Evolutionary conservation across 2,888 invertebrate species (phyloP), one percentile per base, ranked within the genome.

Genomic region (Nysson spinosus): DNA sequence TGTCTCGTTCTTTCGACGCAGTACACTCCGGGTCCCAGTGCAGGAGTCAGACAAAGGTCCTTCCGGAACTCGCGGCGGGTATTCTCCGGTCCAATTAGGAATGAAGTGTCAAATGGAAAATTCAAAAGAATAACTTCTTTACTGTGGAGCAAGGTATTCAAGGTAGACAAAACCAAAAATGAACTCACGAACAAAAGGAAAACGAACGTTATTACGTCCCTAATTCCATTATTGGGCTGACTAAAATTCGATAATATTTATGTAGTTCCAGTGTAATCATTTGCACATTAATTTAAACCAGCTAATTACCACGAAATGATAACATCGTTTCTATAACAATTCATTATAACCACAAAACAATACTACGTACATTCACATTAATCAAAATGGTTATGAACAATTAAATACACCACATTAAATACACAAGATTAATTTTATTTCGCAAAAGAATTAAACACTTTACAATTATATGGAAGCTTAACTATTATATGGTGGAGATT

Each of bases 71-170:
- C 42, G 44, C 22, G 34, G 40, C 26, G 44, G 44, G 47, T 49
- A 66, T 63, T 55, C 49, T 28, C 61, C 40, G 50, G 69, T 49
- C 52, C 74, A 73, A 75, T 72, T 70, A 73, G 55, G 58, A 50
- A 50, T 52, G 37, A 47, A 47, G 64, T 63, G 66, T 44, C 57
- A 55, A 54, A 58, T 65, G 70, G 58, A 64, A 69, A 62, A 63
- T 69, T 69, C 61, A 57, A 61, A 56, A 49, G 61, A 68, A 64
- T 62, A 69, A 66, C 56, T 57, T 51, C 60, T 57, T 56, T 52
- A 14, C 58, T 9, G 24, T 39, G 47, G 11, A 22, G 28, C 20
- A 44, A 52, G 35, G 60, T 65, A 68, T 60, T 68, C 65, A 57
- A 51, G 42, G 34, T 30, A 3, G 49, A 47, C 44, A 52, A 47